Evolutionary conservation across 35 echinoderm and acorn worm genomes (phyloP).

Genomic region (Chiridota heheva): DNA sequence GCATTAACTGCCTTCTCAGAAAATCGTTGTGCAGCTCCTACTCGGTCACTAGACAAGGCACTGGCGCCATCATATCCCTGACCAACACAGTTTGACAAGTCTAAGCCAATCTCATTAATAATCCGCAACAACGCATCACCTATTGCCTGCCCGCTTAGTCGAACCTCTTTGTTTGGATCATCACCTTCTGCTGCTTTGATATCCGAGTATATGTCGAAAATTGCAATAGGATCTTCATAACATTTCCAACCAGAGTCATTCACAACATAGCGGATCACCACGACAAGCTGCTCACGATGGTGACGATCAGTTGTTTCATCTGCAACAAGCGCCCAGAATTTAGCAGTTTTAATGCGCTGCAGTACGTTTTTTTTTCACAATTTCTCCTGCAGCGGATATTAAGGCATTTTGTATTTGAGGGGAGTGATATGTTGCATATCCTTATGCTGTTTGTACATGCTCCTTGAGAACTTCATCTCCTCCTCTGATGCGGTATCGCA

Average conservation of each 20-base stretch:
- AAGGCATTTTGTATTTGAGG: background rate
- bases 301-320: constrained; percentile 5
- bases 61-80: constrained; percentile 11
- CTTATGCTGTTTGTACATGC: background rate
- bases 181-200: background rate
- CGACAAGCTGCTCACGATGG: background rate
- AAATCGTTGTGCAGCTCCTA: background rate
- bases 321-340: background rate
- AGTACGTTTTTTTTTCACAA: background rate
- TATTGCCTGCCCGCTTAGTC: background rate
- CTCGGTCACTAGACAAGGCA: constrained; percentile 13
- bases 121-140: background rate
- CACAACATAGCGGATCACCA: constrained; percentile 6
- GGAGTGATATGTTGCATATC: background rate
- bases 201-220: constrained; percentile 1
- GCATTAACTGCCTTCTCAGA: background rate
- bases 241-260: constrained; percentile 17
- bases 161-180: background rate
- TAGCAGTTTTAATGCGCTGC: background rate
- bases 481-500: constrained; percentile 15
- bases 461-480: background rate
- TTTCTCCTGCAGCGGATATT: background rate
- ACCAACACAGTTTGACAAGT: background rate
- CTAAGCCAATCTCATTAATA: background rate
- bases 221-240: constrained; percentile 4